Evolutionary conservation across 2,113 vertebrate species (phyloP).

Genomic region (Amphilophus citrinellus): DNA sequence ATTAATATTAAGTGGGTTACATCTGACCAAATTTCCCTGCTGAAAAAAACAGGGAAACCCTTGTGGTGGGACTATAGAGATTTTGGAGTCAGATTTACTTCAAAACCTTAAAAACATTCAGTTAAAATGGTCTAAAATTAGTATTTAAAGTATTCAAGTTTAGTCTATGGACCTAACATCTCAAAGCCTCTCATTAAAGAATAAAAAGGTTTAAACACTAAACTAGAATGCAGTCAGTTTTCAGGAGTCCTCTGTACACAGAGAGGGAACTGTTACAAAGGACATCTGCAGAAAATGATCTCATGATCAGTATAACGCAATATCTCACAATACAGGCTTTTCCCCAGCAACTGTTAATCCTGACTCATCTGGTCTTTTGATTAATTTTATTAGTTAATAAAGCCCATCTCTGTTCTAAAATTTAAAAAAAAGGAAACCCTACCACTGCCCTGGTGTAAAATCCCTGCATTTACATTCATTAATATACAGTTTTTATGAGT

Average conservation of each 20-base stretch:
- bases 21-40: constrained; percentile 2
- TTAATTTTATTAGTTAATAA: background rate
- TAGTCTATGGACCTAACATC: background rate
- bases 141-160: background rate
- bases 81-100: background rate
- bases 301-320: background rate
- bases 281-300: constrained; percentile 15
- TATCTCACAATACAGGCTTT: constrained; percentile 31
- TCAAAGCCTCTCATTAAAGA: constrained; percentile 1
- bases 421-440: background rate
- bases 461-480: background rate
- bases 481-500: background rate
- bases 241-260: background rate
- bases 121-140: background rate
- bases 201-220: background rate
- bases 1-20: constrained; percentile 19
- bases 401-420: background rate
- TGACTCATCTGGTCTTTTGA: background rate
- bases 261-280: constrained; percentile 2
- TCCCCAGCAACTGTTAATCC: background rate
- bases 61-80: constrained; percentile 20
- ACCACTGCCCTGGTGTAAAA: background rate
- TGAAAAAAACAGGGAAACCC: background rate
- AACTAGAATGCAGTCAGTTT: background rate
- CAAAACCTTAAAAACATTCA: background rate